Evolutionary conservation across 2,888 invertebrate species (phyloP).

Genomic region (Meiosimyza platycephala): DNA sequence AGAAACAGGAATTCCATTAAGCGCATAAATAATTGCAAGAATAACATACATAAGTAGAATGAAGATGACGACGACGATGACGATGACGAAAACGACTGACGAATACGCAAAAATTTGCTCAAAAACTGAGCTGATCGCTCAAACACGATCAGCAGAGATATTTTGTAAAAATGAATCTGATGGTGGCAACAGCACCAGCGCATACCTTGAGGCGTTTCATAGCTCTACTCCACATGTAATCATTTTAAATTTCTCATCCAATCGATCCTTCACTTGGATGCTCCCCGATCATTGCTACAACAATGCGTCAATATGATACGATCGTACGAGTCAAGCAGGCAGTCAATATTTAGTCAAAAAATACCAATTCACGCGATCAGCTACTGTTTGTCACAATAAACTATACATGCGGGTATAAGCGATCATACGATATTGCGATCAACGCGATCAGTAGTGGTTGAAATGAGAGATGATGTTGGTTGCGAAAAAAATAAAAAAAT

Average conservation of each 20-base stretch:
- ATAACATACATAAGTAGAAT: background rate
- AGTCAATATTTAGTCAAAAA: conserved; percentile 42
- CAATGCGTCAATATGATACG: conserved; percentile 12
- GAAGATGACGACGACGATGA: background rate
- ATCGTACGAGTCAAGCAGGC: conserved; percentile 26
- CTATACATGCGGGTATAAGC: conserved; percentile 16
- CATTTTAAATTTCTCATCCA: conserved; percentile 29
- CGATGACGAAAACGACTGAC: background rate
- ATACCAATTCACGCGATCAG: conserved; percentile 46
- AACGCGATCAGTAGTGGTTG: conserved; percentile 32
- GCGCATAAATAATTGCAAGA: conserved; percentile 49
- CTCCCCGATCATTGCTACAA: conserved; percentile 27
- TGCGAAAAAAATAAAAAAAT: background rate
- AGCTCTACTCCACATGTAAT: conserved; percentile 35
- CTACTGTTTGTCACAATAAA: conserved; percentile 46
- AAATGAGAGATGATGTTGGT: background rate
- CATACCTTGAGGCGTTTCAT: conserved; percentile 50
- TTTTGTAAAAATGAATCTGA: conserved; percentile 4
- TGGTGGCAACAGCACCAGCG: conserved; percentile 32
- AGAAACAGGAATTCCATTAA: conserved; percentile 41
- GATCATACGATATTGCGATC: conserved; percentile 37
- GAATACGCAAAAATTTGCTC: conserved; percentile 28
- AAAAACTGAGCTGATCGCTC: conserved; percentile 48
- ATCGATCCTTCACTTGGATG: conserved; percentile 9
- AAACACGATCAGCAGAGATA: conserved; percentile 43